Evolutionary conservation across 2,113 vertebrate species (phyloP).

Genomic region (Mandrillus leucophaeus): DNA sequence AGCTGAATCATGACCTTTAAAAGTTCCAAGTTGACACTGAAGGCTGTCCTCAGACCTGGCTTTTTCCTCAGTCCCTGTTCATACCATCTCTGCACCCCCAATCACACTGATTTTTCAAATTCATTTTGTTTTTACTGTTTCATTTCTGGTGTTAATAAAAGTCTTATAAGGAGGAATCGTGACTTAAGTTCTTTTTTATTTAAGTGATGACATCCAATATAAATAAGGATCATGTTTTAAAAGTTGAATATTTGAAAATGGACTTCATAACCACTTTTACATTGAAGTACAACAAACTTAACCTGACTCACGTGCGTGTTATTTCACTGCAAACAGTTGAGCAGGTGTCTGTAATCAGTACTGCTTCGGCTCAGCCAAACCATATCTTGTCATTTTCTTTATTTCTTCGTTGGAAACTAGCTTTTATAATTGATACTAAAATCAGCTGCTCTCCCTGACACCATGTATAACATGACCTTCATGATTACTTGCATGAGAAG

Average conservation of each 20-base stretch:
- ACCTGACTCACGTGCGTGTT: not conserved
- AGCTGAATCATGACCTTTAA: not conserved
- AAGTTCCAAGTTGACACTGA: not conserved
- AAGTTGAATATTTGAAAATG: not conserved
- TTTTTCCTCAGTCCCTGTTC: not conserved
- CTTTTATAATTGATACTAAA: not conserved
- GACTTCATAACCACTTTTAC: not conserved
- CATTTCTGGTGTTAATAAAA: conserved; percentile 68
- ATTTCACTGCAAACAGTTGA: not conserved
- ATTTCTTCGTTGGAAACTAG: not conserved
- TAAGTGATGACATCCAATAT: not conserved
- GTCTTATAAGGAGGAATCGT: not conserved
- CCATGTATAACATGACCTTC: not conserved
- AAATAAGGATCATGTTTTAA: not conserved
- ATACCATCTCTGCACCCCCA: not conserved
- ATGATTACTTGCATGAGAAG: not conserved
- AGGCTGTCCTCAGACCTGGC: not conserved
- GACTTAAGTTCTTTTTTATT: not conserved
- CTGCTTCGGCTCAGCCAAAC: not conserved
- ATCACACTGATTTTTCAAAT: not conserved
- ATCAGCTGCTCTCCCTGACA: not conserved
- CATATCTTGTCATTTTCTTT: not conserved
- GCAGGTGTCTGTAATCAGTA: not conserved
- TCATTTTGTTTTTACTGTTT: conserved; percentile 27
- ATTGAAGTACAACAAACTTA: not conserved